Evolutionary conservation across 2,888 invertebrate genomes (phyloP).

Genomic region (Campoplex nolae): DNA sequence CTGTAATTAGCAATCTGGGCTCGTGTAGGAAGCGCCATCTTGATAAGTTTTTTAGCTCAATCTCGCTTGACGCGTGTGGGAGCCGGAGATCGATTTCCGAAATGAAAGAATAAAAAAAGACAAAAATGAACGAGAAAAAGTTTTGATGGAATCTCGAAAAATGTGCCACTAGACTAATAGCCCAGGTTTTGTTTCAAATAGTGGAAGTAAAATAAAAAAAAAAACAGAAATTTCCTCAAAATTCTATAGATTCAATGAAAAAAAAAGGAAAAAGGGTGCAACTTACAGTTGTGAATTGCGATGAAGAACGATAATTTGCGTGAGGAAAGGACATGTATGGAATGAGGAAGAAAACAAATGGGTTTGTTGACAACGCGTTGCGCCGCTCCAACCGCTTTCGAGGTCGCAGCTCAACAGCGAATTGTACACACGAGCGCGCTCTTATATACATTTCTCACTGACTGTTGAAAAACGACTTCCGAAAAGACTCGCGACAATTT

Average conservation of each 20-base stretch:
- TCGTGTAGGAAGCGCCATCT: conserved; percentile 5
- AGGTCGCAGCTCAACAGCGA: conserved; percentile 14
- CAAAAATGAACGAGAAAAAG: background rate
- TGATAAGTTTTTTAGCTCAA: conserved; percentile 23
- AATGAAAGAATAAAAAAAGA: background rate
- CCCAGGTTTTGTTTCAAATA: conserved; percentile 33
- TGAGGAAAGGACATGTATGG: background rate
- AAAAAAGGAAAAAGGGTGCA: background rate
- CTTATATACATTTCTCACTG: background rate
- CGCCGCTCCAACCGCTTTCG: background rate
- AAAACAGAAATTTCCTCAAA: background rate
- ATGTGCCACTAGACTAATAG: conserved; percentile 33
- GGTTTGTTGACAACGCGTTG: conserved; percentile 3
- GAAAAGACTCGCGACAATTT: background rate
- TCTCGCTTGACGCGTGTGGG: conserved; percentile 5
- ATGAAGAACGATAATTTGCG: background rate
- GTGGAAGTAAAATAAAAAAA: background rate
- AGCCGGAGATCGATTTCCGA: conserved; percentile 13
- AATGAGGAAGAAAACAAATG: conserved; percentile 8
- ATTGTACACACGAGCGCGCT: background rate
- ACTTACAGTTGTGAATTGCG: background rate
- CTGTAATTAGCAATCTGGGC: conserved; percentile 12
- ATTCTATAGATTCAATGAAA: background rate
- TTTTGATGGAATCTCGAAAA: conserved; percentile 16
- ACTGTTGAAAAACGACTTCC: background rate